Evolutionary conservation across 23 tunicate species (phyloP).

Genomic region (Diplosoma virens): DNA sequence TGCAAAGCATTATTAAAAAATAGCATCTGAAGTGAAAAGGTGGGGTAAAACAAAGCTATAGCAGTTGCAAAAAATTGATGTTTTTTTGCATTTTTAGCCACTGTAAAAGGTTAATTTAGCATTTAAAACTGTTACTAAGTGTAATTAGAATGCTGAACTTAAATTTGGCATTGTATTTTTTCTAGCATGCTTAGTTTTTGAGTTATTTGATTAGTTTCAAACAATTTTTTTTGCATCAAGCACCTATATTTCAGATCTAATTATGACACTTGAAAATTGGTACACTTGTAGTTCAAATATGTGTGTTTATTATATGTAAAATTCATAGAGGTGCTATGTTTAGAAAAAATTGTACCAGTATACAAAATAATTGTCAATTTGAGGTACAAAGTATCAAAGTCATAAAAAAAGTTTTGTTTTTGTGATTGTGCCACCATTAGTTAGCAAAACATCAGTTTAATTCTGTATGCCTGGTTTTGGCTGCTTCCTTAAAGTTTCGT

Average conservation of each 20-base stretch:
- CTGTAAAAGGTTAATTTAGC: not conserved
- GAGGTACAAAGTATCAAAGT: not conserved
- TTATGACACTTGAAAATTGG: not conserved
- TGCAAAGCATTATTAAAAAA: not conserved
- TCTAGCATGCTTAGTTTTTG: not conserved
- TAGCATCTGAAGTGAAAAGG: too few species aligned
- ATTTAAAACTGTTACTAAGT: not conserved
- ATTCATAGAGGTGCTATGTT: not conserved
- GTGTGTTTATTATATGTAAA: not conserved
- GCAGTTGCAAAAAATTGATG: not conserved
- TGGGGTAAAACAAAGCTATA: not conserved
- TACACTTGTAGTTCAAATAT: not conserved
- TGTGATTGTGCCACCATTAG: not conserved
- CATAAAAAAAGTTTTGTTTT: not conserved
- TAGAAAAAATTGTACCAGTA: not conserved
- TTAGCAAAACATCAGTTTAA: too few species aligned
- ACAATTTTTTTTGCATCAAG: not conserved
- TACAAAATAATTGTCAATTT: not conserved
- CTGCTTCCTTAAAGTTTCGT: too few species aligned
- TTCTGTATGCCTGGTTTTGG: too few species aligned
- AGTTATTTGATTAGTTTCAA: not conserved
- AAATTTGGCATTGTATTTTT: not conserved
- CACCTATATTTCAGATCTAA: not conserved
- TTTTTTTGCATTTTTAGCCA: not conserved
- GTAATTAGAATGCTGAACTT: not conserved